A percentile compares a stretch with the other conserved stretches of the same genome.
Conservation (phyloP, 64 coral and sea anemone species). For the Stichodactyla helianthus region DNA sequence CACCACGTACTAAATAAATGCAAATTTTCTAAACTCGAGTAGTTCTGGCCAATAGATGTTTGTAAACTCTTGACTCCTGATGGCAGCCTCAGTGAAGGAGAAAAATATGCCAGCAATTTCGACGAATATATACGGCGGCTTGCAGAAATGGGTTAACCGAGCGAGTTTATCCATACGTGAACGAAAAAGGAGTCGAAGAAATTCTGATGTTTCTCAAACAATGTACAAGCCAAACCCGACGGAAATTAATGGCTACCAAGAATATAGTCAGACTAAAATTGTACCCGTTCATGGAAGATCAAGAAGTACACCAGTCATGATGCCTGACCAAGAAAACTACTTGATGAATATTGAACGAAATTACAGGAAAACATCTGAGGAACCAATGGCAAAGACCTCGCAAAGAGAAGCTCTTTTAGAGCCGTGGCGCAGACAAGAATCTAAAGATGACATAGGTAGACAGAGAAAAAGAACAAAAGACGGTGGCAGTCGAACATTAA, state of each 20-base stretch:
- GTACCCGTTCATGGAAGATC: background rate
- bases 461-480: background rate
- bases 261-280: background rate
- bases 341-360: background rate
- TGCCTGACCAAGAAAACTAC: background rate
- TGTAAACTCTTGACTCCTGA: background rate
- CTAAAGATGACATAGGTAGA: background rate
- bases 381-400: background rate
- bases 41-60: background rate
- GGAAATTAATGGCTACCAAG: background rate
- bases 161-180: background rate
- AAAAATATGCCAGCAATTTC: slow-evolving; percentile 25
- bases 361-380: background rate
- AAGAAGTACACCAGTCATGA: background rate
- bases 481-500: background rate
- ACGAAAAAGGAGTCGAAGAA: background rate
- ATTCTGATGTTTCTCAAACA: slow-evolving; percentile 3
- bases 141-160: slow-evolving; percentile 20
- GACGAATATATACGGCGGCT: slow-evolving; percentile 1
- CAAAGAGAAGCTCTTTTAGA: background rate
- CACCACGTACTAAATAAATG: background rate
- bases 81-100: slow-evolving; percentile 22
- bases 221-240: background rate
- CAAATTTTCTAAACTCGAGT: background rate
- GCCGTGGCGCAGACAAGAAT: background rate